Evolutionary conservation across 2,888 invertebrate genomes (phyloP), one percentile per base, ranked within the genome.

Genomic region (Gryllus longicercus): DNA sequence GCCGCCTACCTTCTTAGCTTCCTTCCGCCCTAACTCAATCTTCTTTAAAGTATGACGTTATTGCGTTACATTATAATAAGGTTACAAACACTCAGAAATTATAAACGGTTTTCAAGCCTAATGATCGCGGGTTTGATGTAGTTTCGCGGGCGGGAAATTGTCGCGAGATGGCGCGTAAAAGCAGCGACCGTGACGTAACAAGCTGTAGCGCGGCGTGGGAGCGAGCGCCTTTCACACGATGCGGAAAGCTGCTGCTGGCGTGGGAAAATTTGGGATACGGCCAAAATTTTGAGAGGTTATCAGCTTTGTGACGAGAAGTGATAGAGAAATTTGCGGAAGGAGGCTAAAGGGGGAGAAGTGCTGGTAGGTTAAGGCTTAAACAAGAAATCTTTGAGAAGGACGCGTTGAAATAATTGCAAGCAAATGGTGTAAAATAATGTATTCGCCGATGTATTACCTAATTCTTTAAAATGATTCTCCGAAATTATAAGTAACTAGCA

Each of bases 31-130:
- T 63, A 63, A 63, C 63, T 63, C 63, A 63, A 63, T 63, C 63
- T 63, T 63, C 63, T 63, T 63, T 63, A 63, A 63, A 63, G 63
- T 63, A 63, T 63, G 63, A 63, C 63, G n/a, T 63, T 63, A 63
- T 63, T 63, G 63, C 63, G 63, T 63, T 63, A 63, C 63, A 63
- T n/a, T 63, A 63, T 63, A 63, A 63, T 63, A n/a, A 63, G 63
- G 63, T 63, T 63, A 63, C 63, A 63, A 63, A 63, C 63, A 63
- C 63, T 63, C 63, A 63, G 63, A 63, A 63, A 63, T 63, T 63
- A 63, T 63, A 63, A 63, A 63, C 63, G 63, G 63, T 63, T 63
- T 63, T 63, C 63, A 63, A 63, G 63, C 63, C 63, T n/a, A n/a
- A 63, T n/a, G 63, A 63, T 63, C 63, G 63, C 63, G 16, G 16